Conservation (phyloP, 1,140 invertebrate genomes). For the Neoseiulus cucumeris region DNA sequence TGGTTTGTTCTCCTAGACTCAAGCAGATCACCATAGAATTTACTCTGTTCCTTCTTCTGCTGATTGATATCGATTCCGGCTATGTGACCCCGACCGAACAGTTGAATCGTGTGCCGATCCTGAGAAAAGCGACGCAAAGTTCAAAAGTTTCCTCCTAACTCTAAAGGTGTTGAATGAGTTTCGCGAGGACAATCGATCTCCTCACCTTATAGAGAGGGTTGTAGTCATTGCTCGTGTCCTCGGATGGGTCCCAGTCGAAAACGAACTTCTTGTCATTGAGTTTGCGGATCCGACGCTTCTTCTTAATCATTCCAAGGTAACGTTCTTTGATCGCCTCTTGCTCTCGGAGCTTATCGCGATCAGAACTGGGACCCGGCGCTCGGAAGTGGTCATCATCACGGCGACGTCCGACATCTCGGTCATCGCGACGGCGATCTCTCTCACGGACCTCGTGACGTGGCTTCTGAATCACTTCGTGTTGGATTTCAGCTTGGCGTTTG, state of each 20-base stretch:
- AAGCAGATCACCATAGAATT: constrained; percentile 90
- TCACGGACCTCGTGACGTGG: constrained; percentile 17
- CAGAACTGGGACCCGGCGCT: constrained; percentile 9
- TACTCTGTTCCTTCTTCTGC: constrained; percentile 90
- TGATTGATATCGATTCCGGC: constrained; percentile 65
- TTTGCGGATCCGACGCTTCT: constrained; percentile 69
- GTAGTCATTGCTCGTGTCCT: constrained; percentile 95
- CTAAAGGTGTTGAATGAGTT: too few species aligned
- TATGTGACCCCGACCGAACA: constrained; percentile 90
- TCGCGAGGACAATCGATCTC: neutral
- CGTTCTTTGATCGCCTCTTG: constrained; percentile 79
- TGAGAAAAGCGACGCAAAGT: neutral
- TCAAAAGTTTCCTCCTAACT: neutral
- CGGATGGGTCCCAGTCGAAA: constrained; percentile 97
- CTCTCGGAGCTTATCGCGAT: constrained; percentile 73
- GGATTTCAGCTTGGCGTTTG: constrained; percentile 38
- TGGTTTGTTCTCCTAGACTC: constrained; percentile 85
- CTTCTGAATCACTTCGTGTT: constrained; percentile 19
- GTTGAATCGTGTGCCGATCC: constrained; percentile 43
- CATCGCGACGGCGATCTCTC: constrained; percentile 14
- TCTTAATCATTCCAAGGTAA: constrained; percentile 83
- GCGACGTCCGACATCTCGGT: neutral
- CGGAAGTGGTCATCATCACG: neutral
- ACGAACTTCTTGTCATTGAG: constrained; percentile 98
- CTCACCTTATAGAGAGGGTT: constrained; percentile 89